Evolutionary conservation across 92 coral and sea anemone genomes (phyloP).

Genomic region (Epizoanthus stellaris): DNA sequence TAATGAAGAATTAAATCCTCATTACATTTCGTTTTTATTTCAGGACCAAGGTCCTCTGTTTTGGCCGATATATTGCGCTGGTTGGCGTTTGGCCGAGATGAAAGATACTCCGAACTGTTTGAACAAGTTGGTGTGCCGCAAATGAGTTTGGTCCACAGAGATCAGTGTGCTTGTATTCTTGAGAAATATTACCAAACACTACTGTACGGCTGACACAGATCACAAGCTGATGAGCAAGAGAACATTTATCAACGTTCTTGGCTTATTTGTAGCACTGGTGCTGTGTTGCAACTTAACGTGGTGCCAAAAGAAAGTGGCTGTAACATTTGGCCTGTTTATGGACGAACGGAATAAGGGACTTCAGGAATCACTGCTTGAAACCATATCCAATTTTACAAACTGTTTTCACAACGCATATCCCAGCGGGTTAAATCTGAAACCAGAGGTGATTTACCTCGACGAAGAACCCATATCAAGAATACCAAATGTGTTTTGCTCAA

Average conservation of each 20-base stretch:
- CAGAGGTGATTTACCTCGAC: conserved; percentile 40
- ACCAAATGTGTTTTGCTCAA: conserved; percentile 60
- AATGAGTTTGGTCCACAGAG: neutral
- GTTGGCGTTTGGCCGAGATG: neutral
- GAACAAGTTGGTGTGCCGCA: neutral
- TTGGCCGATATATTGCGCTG: neutral
- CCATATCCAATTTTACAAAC: conserved; percentile 25
- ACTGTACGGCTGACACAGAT: neutral
- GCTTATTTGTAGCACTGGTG: neutral
- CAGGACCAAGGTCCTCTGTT: neutral
- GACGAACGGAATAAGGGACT: conserved; percentile 2
- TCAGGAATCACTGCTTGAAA: conserved; percentile 1
- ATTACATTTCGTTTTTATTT: neutral
- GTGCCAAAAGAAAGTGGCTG: neutral
- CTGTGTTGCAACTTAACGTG: conserved; percentile 25
- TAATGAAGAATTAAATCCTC: too few relatives aligned
- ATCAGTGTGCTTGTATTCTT: neutral
- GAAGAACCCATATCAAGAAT: conserved; percentile 54
- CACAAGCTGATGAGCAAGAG: conserved; percentile 24
- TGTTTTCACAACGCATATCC: neutral
- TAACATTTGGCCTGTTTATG: neutral
- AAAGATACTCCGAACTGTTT: neutral
- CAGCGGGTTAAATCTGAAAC: conserved; percentile 19
- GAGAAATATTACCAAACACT: conserved; percentile 5
- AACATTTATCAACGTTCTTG: neutral